Base-by-base conservation (phyloP, 1,140 invertebrate species). In the Macrobrachium nipponense region DNA sequence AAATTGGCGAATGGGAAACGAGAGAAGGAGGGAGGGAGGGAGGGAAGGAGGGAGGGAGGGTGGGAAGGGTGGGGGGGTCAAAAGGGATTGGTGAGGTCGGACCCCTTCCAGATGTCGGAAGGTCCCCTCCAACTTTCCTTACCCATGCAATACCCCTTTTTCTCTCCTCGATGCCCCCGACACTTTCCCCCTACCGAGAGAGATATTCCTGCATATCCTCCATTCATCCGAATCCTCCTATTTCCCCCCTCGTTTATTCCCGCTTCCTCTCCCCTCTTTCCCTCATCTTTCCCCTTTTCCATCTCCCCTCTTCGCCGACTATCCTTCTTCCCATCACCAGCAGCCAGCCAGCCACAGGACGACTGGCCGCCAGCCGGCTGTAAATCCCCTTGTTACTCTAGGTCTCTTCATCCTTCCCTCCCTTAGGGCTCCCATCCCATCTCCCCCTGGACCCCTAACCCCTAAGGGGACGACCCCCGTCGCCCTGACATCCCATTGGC, bases 51-150 rank as follows among this genome's bases (percentile, higher is more conserved):
- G 17, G 61, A 43, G 60, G 18, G 12, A 2, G 17, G 17, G 4
- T 5, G 7, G 10, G n/a, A 58, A 36, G 12, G 7, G 17, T 15
- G 44, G 6, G 36, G 59, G 20, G n/a, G n/a, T n/a, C n/a, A n/a
- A n/a, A n/a, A n/a, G n/a, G n/a, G n/a, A n/a, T n/a, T 59, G 15
- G 62, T 43, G 10, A n/a, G 79, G 36, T 60, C 27, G 59, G 60
- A 79, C 27, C 18, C 73, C 59, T 18, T 76, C 59, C 43, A 20
- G 20, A 76, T 58, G 59, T 76, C 73, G 18, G 59, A 58, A 76
- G 44, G 59, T n/a, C 27, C 60, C 58, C 23, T 58, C 27, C 77
- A 58, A 17, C 77, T 23, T 43, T 44, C 59, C 62, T 59, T 18
- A 17, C 20, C 77, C 5, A 58, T 60, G 14, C 0, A 58, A 20